These are phyloP conservation scores for Nomada lathburiana DNA, from an alignment of 2,888 invertebrate genomes.

Conservation along the genomic window DNA sequence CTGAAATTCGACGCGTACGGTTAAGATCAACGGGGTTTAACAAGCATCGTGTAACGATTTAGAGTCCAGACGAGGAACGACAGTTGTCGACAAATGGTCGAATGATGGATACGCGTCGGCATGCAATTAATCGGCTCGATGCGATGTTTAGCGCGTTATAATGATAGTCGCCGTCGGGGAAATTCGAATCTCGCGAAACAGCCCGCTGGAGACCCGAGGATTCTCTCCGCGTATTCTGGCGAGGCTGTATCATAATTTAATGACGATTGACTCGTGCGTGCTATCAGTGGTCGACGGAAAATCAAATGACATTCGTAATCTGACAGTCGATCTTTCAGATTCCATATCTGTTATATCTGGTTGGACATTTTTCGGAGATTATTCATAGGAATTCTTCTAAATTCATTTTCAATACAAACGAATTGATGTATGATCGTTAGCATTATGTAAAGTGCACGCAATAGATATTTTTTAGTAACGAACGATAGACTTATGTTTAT, in stretches of 20 bases:
- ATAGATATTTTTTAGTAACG: too few relatives aligned
- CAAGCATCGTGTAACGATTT: too few relatives aligned
- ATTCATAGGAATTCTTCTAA: background rate
- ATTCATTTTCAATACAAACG: background rate
- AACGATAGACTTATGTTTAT: too few relatives aligned
- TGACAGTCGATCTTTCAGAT: conserved; percentile 7
- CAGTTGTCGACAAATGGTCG: too few relatives aligned
- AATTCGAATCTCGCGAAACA: conserved; percentile 43
- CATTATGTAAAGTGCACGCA: too few relatives aligned
- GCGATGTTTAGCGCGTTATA: conserved; percentile 54
- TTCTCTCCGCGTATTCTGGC: conserved; percentile 20
- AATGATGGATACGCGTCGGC: background rate
- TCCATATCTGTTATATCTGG: background rate
- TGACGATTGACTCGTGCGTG: conserved; percentile 37
- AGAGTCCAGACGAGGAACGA: too few relatives aligned
- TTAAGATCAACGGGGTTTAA: too few relatives aligned
- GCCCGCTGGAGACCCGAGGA: background rate
- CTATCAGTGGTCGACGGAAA: conserved; percentile 21
- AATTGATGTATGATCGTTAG: too few relatives aligned
- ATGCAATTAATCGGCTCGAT: conserved; percentile 43
- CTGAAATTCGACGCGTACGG: too few relatives aligned
- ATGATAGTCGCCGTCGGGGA: conserved; percentile 40
- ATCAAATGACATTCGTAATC: background rate
- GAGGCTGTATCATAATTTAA: conserved; percentile 35
- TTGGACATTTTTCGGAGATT: background rate